Base-by-base conservation (phyloP, 2,113 vertebrate genomes). In the Stigmatopora argus region DNA sequence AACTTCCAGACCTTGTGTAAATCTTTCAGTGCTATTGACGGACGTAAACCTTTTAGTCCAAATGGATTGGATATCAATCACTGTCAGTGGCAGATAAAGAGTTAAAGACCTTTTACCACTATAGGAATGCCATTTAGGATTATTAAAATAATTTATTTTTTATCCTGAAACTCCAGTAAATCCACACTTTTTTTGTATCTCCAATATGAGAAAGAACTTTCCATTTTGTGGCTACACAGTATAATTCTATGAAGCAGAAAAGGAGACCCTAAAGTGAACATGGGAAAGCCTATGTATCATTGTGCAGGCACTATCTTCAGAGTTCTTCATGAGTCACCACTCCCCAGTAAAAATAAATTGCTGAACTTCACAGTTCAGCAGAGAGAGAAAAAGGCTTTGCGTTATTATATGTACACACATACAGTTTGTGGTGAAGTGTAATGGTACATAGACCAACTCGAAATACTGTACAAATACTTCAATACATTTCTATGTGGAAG, bases 361-460 rank as follows among this genome's bases (percentile, higher is more conserved):
- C 80, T 79, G 80, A 70, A 77, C 81, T 84, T 88, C 78, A 85
- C 85, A 78, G 83, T 76, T 87, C 86, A 83, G 62, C 78, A 72
- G 79, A 85, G 81, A 70, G 70, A 79, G 26, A 82, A 65, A 61
- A 19, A 55, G 69, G 71, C 58, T 73, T 77, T 76, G 60, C 70
- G 52, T 55, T 26, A 26, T 55, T 31, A 55, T 31, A 56, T 15
- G 53, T 15, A 13, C 53, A 56, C 15, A 56, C 23, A 56, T 31
- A 56, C 23, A 31, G 23, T 31, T 56, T 56, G 53, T 17, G 23
- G 53, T 31, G 21, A 31, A 17, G 53, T 56, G 7, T 6, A 31
- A 1, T 31, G 26, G 3, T 31, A 56, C 51, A 13, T 21, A 11
- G 10, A 19, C 53, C 6, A 5, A 56, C 53, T 53, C 11, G 1